Evolutionary conservation across 2,888 invertebrate genomes (phyloP).

Genomic region (Orchesella flavescens): DNA sequence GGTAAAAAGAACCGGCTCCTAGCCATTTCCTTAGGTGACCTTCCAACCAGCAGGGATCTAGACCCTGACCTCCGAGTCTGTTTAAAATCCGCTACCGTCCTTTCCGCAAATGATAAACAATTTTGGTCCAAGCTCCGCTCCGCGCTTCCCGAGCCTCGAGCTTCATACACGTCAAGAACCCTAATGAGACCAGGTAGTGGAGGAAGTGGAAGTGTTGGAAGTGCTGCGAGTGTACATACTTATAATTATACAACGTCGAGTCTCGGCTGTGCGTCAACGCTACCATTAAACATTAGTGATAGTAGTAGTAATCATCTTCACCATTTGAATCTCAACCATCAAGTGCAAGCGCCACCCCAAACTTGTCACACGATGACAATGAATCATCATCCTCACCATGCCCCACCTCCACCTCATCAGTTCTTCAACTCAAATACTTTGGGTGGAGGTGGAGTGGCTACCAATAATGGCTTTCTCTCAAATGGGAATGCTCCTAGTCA

Average conservation of each 20-base stretch:
- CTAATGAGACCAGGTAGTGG: conserved; percentile 57
- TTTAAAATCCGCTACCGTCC: conserved; percentile 86
- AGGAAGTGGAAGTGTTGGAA: conserved; percentile 59
- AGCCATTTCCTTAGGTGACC: conserved; percentile 90
- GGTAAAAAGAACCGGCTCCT: conserved; percentile 85
- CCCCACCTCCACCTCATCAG: conserved; percentile 26
- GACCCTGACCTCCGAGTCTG: conserved; percentile 93
- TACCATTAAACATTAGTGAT: conserved; percentile 55
- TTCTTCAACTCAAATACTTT: conserved; percentile 40
- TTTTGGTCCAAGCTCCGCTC: conserved; percentile 97
- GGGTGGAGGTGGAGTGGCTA: not conserved
- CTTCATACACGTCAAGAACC: conserved; percentile 50
- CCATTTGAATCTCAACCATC: conserved; percentile 45
- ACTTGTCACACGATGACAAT: conserved; percentile 45
- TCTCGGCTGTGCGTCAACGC: conserved; percentile 55
- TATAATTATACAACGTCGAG: conserved; percentile 61
- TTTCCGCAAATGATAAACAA: conserved; percentile 94
- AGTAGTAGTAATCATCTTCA: conserved; percentile 52
- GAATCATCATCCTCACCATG: conserved; percentile 37
- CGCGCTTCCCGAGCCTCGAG: conserved; percentile 86
- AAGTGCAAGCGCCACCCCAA: conserved; percentile 25
- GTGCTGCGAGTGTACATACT: conserved; percentile 62
- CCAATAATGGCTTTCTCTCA: conserved; percentile 40
- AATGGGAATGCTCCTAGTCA: conserved; percentile 19
- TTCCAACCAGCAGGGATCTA: conserved; percentile 89